Conservation (phyloP, 2,888 invertebrate genomes). For the Hipparchia sbordonii region DNA sequence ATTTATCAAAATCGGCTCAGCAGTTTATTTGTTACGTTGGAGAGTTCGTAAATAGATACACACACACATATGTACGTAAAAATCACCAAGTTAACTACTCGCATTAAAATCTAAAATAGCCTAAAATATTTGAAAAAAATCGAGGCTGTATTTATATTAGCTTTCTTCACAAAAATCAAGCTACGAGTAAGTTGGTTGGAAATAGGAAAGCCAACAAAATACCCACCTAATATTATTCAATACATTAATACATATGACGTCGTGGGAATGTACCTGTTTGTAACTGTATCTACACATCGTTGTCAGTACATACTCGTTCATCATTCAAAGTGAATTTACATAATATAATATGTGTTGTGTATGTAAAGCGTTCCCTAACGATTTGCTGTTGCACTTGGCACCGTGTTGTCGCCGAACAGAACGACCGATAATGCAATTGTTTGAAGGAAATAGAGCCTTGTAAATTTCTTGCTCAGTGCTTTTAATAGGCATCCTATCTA, state of each 20-base stretch:
- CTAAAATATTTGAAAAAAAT: too few relatives aligned
- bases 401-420: constrained; percentile 53
- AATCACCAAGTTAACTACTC: too few relatives aligned
- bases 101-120: too few relatives aligned
- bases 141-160: too few relatives aligned
- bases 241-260: background rate
- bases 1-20: too few relatives aligned
- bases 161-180: too few relatives aligned
- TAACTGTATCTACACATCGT: background rate
- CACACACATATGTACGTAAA: too few relatives aligned
- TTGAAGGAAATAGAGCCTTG: constrained; percentile 39
- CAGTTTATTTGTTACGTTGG: too few relatives aligned
- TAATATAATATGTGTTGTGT: background rate
- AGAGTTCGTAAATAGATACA: too few relatives aligned
- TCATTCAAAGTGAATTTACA: background rate
- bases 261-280: background rate
- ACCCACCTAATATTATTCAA: background rate
- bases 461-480: constrained; percentile 4
- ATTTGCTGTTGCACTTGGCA: constrained; percentile 50
- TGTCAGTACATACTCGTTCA: background rate
- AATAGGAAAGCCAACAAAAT: background rate
- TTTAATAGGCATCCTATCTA: background rate
- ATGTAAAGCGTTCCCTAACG: constrained; percentile 7
- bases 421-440: constrained; percentile 48
- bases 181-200: background rate